phyloP scores from a whole-genome alignment of 2,797 vertebrate species.

The Clarias fuscus region DNA sequence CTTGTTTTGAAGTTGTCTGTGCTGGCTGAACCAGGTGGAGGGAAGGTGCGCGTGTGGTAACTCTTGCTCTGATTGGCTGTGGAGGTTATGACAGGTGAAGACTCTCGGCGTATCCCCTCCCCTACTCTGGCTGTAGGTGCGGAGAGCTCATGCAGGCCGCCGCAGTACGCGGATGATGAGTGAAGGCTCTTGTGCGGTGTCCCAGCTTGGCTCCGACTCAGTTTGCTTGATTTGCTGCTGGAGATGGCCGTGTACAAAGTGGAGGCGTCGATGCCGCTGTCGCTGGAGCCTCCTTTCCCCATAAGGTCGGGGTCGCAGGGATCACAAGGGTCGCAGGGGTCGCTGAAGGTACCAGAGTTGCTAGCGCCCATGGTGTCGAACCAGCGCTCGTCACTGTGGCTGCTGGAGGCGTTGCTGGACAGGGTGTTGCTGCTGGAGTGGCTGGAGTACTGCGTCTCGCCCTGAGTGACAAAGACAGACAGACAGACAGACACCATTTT shows the following conservation, averaged over 20 bases:
- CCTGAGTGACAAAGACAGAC: conserved; percentile 66
- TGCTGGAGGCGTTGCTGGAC: conserved; percentile 91
- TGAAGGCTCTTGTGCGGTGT: conserved; percentile 72
- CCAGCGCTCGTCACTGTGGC: conserved; percentile 92
- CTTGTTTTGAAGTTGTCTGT: conserved; percentile 72
- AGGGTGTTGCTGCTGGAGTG: conserved; percentile 95
- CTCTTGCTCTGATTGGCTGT: conserved; percentile 75
- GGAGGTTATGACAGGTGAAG: conserved; percentile 66
- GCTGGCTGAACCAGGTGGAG: conserved; percentile 68
- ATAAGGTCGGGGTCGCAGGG: conserved; percentile 75
- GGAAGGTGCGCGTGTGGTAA: conserved; percentile 80
- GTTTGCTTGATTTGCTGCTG: conserved; percentile 66
- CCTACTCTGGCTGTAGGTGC: conserved; percentile 51
- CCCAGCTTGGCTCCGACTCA: conserved; percentile 61
- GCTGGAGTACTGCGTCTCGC: conserved; percentile 87
- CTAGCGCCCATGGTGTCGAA: conserved; percentile 74
- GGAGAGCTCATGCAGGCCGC: conserved; percentile 71
- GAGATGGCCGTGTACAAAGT: conserved; percentile 74
- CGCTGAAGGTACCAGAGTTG: conserved; percentile 56
- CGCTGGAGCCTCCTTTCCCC: conserved; percentile 85
- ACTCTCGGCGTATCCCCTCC: conserved; percentile 73
- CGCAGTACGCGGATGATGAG: conserved; percentile 68
- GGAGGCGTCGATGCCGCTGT: conserved; percentile 89
- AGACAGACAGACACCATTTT: not conserved
- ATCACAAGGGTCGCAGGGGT: conserved; percentile 66